Percentiles rank a stretch among this genome's conserved stretches.
These are phyloP conservation scores for Alexandromys fortis DNA, from an alignment of 2,113 vertebrate genomes.

Conservation along the genomic window DNA sequence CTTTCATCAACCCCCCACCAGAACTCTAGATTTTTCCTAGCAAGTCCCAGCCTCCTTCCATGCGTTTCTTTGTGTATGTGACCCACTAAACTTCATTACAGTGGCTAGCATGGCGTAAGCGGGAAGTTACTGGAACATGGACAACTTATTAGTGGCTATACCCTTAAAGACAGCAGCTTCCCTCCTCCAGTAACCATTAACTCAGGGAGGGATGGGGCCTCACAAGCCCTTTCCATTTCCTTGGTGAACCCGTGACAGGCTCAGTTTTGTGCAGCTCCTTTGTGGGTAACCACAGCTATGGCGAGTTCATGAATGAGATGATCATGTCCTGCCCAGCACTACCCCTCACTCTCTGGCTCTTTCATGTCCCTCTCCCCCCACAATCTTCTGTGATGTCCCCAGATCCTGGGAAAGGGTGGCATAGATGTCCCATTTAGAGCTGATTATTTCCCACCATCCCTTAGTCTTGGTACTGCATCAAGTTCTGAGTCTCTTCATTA, in stretches of 20 bases:
- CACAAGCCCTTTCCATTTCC: background rate
- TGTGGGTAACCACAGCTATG: background rate
- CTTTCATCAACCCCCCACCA: too few species aligned
- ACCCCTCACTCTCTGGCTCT: background rate
- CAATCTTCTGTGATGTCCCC: background rate
- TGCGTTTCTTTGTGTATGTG: background rate
- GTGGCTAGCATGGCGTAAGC: background rate
- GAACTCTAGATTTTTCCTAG: background rate
- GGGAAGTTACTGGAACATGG: background rate
- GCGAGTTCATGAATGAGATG: background rate
- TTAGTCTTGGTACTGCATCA: background rate
- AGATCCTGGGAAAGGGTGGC: background rate
- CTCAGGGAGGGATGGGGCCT: background rate
- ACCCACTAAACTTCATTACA: background rate
- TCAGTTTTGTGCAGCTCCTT: background rate
- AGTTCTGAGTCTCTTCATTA: too few species aligned
- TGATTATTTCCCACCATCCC: background rate
- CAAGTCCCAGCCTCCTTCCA: too few species aligned
- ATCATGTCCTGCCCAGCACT: too few species aligned
- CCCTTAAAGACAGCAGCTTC: background rate
- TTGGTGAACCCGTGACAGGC: background rate
- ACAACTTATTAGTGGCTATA: background rate
- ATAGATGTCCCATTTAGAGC: background rate
- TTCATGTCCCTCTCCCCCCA: background rate
- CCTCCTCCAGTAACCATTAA: too few species aligned